Evolutionary conservation across 2,797 vertebrate genomes (phyloP), one percentile per base, ranked within the genome.

Genomic region (Halcyon leucocephala): DNA sequence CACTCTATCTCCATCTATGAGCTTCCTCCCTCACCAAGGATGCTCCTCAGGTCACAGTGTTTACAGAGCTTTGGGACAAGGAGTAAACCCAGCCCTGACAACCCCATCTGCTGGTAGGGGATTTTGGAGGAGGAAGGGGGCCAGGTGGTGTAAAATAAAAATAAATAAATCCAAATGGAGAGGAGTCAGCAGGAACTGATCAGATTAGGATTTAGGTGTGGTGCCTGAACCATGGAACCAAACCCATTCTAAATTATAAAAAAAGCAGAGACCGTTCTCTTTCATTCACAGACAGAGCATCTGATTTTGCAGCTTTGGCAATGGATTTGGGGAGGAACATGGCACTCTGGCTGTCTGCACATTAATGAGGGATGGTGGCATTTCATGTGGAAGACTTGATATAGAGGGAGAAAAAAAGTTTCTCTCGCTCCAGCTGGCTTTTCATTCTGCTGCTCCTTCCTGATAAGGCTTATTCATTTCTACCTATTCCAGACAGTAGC

Each of bases 301-400:
- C 21, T 17, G 69, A 82, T 89, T 71, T 83, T 0, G 49, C 89
- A 82, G 66, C 94, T 97, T 74, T 95, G 95, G 96, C 85, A 95
- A 89, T 83, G 1, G 48, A 29, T 54, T 8, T 67, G 60, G 76
- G 83, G 57, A 76, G 84, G 84, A 86, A 54, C 61, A 31, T 7
- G 0, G 39, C 65, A 17, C 69, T 7, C 15, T 14, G 3, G 41
- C 66, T 90, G 44, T 6, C 65, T 33, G 10, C 0, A 2, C 3
- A 0, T 21, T 44, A 22, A 24, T 3, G 19, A 71, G 71, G 79
- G 67, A 13, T 2, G 60, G 74, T 6, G 10, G 55, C 35, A 21
- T 60, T 64, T 71, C 61, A 15, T 2, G 0, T 19, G 54, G 86
- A 74, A 80, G 41, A 54, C 13, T 76, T 13, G 5, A 54, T 1